Conservation (phyloP, 2,113 vertebrate species). For the Pontoporia blainvillei region DNA sequence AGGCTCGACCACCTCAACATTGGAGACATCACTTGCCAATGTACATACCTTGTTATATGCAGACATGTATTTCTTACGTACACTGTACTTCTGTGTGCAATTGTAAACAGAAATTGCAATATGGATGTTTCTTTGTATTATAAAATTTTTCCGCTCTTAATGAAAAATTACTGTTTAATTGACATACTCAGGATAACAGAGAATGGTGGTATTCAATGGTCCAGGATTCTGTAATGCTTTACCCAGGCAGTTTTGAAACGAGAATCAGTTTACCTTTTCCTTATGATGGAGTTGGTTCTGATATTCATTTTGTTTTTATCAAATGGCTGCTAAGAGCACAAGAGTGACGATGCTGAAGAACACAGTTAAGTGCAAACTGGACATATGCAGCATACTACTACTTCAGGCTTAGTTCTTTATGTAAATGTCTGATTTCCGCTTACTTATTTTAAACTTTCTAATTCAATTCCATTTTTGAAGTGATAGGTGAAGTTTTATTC, state of each 20-base stretch:
- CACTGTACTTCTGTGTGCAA: slow-evolving; percentile 85
- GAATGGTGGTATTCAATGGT: slow-evolving; percentile 84
- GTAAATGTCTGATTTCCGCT: slow-evolving; percentile 69
- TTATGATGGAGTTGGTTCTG: slow-evolving; percentile 74
- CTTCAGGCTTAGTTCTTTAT: slow-evolving; percentile 65
- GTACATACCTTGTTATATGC: slow-evolving; percentile 87
- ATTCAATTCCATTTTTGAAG: slow-evolving; percentile 74
- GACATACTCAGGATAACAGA: slow-evolving; percentile 98
- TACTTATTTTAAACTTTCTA: slow-evolving; percentile 70
- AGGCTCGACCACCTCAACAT: slow-evolving; percentile 83
- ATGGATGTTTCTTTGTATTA: slow-evolving; percentile 91
- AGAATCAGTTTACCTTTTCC: slow-evolving; percentile 76
- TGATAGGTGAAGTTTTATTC: slow-evolving; percentile 66
- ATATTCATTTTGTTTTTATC: slow-evolving; percentile 73
- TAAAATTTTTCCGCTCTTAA: slow-evolving; percentile 92
- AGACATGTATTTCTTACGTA: slow-evolving; percentile 86
- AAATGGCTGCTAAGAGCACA: slow-evolving; percentile 75
- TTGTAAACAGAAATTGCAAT: slow-evolving; percentile 89
- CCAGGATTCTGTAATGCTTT: slow-evolving; percentile 84
- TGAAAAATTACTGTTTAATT: slow-evolving; percentile 91
- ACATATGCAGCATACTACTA: slow-evolving; percentile 67
- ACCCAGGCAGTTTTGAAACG: slow-evolving; percentile 77
- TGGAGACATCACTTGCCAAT: slow-evolving; percentile 86
- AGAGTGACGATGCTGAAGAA: slow-evolving; percentile 60
- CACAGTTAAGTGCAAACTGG: slow-evolving; percentile 48